phyloP scores from a whole-genome alignment of 2,113 vertebrate species.

The Xenopus borealis region DNA sequence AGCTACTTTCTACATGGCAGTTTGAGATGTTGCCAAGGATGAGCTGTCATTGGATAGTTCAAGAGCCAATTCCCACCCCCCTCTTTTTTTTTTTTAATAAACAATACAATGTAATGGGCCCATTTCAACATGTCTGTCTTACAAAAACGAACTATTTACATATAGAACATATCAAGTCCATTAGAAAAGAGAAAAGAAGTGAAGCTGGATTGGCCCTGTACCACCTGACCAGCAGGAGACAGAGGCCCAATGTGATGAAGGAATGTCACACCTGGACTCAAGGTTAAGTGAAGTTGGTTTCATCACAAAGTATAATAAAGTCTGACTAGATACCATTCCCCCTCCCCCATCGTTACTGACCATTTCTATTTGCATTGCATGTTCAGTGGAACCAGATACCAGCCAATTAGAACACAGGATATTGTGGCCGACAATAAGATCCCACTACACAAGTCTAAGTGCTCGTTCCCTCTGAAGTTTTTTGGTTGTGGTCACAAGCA shows the following conservation, averaged over 20 bases:
- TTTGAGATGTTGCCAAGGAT: no score
- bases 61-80: no score
- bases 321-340: not conserved
- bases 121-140: conserved; percentile 49
- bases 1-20: no score
- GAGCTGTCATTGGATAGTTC: no score
- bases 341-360: not conserved
- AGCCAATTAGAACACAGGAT: conserved; percentile 17
- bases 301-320: not conserved
- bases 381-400: conserved; percentile 13
- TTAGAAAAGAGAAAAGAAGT: conserved; percentile 45
- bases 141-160: conserved; percentile 47
- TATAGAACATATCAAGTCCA: conserved; percentile 23
- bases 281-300: not conserved
- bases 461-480: conserved; percentile 13
- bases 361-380: conserved; percentile 13
- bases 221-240: conserved; percentile 66
- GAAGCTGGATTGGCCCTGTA: conserved; percentile 13
- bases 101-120: not conserved
- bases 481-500: conserved; percentile 24
- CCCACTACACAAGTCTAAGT: conserved; percentile 16
- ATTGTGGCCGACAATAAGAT: conserved; percentile 8
- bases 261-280: conserved; percentile 55
- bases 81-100: not conserved
- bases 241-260: conserved; percentile 53